A percentile compares a stretch with the other conserved stretches of the same genome.
Evolutionary conservation across 2,113 vertebrate species (phyloP).

Genomic region (Heliornis fulica): DNA sequence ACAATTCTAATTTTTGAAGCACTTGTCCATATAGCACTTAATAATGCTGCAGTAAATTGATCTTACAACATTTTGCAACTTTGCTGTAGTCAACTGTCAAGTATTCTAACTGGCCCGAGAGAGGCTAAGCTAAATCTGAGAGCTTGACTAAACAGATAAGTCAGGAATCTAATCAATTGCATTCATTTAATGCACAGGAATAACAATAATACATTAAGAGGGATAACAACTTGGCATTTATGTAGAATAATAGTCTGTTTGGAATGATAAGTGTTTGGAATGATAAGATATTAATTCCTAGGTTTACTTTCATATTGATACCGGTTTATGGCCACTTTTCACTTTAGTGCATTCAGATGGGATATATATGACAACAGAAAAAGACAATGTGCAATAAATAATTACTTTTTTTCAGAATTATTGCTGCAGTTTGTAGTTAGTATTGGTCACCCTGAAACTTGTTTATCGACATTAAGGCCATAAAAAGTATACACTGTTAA

Average conservation of each 20-base stretch:
- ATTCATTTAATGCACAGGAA: background rate
- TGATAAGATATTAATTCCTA: background rate
- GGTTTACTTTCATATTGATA: background rate
- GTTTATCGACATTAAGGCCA: background rate
- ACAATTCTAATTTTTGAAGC: background rate
- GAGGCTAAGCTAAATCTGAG: background rate
- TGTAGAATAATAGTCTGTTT: background rate
- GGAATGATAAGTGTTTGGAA: background rate
- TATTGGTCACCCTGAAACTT: background rate
- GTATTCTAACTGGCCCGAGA: background rate
- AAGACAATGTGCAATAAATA: background rate
- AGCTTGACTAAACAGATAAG: background rate
- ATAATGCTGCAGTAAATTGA: background rate
- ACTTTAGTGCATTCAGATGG: background rate
- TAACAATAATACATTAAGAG: background rate
- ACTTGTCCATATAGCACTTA: background rate
- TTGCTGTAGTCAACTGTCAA: background rate
- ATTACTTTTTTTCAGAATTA: background rate
- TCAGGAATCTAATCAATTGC: background rate
- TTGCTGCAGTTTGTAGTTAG: background rate
- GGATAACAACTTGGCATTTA: background rate
- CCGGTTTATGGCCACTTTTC: background rate
- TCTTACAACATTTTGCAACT: background rate
- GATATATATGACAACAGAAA: background rate
- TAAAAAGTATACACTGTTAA: background rate